phyloP scores from a whole-genome alignment of 1,140 invertebrate genomes.

The Diuraphis noxia region DNA sequence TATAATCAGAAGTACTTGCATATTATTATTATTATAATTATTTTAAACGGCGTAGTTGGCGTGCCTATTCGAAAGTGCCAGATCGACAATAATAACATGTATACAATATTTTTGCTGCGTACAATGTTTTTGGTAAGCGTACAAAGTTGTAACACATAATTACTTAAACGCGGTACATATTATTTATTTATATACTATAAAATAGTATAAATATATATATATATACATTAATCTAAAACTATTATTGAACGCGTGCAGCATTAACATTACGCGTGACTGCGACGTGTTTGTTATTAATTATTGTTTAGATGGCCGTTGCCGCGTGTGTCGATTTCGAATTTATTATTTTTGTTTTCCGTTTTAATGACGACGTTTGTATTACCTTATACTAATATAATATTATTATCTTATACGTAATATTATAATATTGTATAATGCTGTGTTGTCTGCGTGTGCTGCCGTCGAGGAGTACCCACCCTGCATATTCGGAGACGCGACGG shows the following conservation, averaged over 20 bases:
- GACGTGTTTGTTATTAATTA: not conserved
- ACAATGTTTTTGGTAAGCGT: not conserved
- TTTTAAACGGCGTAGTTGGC: not conserved
- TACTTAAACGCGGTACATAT: not conserved
- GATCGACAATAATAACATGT: not conserved
- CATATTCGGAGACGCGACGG: not conserved
- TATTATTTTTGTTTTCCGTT: not conserved
- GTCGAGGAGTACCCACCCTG: not conserved
- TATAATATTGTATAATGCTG: not conserved
- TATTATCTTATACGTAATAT: not conserved
- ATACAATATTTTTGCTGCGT: not conserved
- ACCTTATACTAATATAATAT: not conserved
- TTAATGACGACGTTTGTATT: not conserved
- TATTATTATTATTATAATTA: not conserved
- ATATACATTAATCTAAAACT: not conserved
- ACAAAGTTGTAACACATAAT: not conserved
- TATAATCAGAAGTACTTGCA: not conserved
- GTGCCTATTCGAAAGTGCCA: not conserved
- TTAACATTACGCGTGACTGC: not conserved
- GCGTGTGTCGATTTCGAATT: not conserved
- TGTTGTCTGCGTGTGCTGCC: not conserved
- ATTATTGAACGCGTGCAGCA: slow-evolving; percentile 5
- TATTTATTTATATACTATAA: not conserved
- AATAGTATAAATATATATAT: too few species aligned
- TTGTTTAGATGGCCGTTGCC: not conserved